Base-by-base conservation (phyloP, 2,797 vertebrate species). In the Chloroceryle inda region DNA sequence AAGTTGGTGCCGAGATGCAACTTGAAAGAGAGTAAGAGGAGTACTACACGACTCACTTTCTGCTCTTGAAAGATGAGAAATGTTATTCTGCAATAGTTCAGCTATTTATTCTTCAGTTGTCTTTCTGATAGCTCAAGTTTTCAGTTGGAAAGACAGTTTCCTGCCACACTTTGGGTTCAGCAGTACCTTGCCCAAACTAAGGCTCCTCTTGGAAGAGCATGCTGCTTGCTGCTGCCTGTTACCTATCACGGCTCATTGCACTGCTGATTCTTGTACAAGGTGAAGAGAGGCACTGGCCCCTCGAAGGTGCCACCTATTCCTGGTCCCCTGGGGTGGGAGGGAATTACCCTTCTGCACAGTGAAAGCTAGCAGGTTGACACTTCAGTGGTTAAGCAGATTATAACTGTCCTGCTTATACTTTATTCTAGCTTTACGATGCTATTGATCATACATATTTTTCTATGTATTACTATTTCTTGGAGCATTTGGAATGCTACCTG, bases 341-440 rank as follows among this genome's bases (percentile, higher is more conserved):
- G 66, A 86, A 94, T 90, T 90, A 24, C 55, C 67, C 88, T 77
- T 93, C 67, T 82, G 67, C n/a, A 26, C 23, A 38, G 38, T 42
- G 74, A 63, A 59, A 89, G 55, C 67, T 10, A 12, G 63, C 71
- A 76, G 71, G 69, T 42, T 77, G 88, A 79, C 50, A 59, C 35
- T 87, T 80, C 33, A 26, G 69, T 63, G 50, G 62, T 95, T 96
- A 94, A 94, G 88, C 53, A 76, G 14, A 44, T 31, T 44, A 74
- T 78, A 72, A 63, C 55, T 84, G 33, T 71, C 55, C 66, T 79
- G n/a, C 83, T 88, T 94, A 37, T 68, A n/a, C 58, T 92, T 79
- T 79, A 89, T 92, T 94, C 92, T 61, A 84, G 47, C 29, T 93
- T 92, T 81, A 45, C 50, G 76, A 52, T 86, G 62, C 56, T 86